Evolutionary conservation across 2,113 vertebrate genomes (phyloP).

Genomic region (Progne subis): DNA sequence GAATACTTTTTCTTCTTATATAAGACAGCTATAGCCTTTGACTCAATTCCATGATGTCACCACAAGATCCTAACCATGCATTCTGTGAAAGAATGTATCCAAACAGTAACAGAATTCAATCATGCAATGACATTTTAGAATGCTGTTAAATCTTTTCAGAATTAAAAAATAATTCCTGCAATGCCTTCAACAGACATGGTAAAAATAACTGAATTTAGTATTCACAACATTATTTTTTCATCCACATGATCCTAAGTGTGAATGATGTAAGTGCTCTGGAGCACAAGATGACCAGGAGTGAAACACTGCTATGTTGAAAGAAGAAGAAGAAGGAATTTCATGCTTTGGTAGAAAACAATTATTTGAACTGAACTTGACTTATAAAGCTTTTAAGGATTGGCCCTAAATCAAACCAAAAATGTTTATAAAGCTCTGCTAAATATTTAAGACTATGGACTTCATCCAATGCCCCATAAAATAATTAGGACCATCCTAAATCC

Average conservation of each 20-base stretch:
- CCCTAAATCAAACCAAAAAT: neutral
- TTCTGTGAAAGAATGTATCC: neutral
- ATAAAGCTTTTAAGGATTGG: slow-evolving; percentile 7
- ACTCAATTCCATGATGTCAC: neutral
- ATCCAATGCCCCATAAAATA: neutral
- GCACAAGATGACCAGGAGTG: neutral
- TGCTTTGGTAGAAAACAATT: neutral
- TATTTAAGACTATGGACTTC: neutral
- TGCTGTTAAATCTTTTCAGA: neutral
- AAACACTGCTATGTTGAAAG: neutral
- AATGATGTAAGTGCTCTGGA: neutral
- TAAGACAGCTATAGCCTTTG: neutral
- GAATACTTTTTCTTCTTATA: neutral
- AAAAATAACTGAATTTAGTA: neutral
- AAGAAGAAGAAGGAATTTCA: neutral
- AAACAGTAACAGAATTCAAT: neutral
- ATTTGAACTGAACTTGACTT: slow-evolving; percentile 33
- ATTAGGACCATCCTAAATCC: neutral
- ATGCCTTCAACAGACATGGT: neutral
- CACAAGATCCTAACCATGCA: accelerated
- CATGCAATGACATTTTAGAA: neutral
- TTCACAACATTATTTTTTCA: neutral
- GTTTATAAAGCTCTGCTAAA: neutral
- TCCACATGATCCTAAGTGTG: neutral
- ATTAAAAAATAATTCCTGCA: neutral